These are phyloP conservation scores for Holothuria leucospilota DNA, from an alignment of 53 echinoderm and acorn worm species.

Conservation along the genomic window DNA sequence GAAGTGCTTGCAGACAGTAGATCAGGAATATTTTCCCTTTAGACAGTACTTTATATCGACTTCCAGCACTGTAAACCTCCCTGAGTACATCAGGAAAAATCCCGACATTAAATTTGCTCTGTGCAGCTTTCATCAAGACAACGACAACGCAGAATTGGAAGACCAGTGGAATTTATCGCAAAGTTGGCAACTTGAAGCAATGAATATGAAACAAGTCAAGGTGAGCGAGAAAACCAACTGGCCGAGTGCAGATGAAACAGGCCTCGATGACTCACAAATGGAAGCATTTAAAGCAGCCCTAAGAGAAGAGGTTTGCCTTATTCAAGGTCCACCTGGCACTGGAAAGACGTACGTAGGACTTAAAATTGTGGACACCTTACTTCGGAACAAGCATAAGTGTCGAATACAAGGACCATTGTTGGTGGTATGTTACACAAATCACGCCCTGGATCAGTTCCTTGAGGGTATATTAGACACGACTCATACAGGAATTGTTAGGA, in stretches of 20 bases:
- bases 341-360: conserved; percentile 93
- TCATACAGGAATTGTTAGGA: conserved; percentile 54
- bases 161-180: no score
- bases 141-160: background rate
- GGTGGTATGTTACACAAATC: conserved; percentile 89
- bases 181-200: background rate
- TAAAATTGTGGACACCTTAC: conserved; percentile 80
- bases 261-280: conserved; percentile 80
- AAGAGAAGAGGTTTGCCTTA: conserved; percentile 79
- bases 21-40: conserved; percentile 64
- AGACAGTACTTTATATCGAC: conserved; percentile 71
- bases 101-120: conserved; percentile 59
- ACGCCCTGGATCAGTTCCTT: conserved; percentile 94
- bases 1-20: conserved; percentile 69
- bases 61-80: conserved; percentile 29
- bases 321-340: conserved; percentile 97
- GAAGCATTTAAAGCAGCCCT: conserved; percentile 76
- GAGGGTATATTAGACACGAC: conserved; percentile 76
- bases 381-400: conserved; percentile 61
- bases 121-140: background rate
- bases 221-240: conserved; percentile 32
- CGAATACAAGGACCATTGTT: conserved; percentile 64
- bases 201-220: background rate
- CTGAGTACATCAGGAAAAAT: conserved; percentile 65
- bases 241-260: conserved; percentile 66